Conservation (phyloP, 2,888 invertebrate genomes). For the Mesorhabditis spiculigera region DNA sequence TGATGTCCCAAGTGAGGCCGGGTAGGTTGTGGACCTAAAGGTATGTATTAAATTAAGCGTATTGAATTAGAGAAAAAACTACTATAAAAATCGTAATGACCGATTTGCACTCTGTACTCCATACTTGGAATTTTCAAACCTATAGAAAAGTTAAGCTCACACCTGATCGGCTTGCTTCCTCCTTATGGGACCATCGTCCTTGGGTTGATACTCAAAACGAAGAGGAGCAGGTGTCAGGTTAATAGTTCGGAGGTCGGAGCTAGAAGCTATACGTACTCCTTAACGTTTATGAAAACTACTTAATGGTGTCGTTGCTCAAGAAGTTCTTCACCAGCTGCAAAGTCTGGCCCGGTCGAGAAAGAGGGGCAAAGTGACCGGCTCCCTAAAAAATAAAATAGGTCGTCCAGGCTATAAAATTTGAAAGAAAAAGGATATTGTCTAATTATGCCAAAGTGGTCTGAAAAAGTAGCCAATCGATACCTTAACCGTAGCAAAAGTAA, state of each 20-base stretch:
- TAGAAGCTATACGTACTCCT: neutral
- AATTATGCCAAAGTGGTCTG: neutral
- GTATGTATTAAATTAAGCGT: neutral
- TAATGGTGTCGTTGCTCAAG: constrained; percentile 6
- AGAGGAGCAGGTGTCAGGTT: neutral
- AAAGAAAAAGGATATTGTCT: neutral
- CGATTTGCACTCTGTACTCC: too few relatives aligned
- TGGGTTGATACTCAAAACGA: neutral
- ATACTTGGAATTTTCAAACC: too few relatives aligned
- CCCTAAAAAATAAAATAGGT: constrained; percentile 21
- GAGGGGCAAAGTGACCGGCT: constrained; percentile 30
- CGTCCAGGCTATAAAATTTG: too few relatives aligned
- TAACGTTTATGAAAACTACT: neutral
- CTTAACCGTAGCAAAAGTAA: neutral
- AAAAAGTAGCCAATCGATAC: neutral
- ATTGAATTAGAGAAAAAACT: neutral
- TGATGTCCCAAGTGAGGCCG: constrained; percentile 31
- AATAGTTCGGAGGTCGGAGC: neutral
- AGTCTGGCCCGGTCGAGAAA: constrained; percentile 25
- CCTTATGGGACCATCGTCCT: neutral
- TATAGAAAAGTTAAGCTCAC: too few relatives aligned
- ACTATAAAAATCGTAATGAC: too few relatives aligned
- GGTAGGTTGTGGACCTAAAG: constrained; percentile 23
- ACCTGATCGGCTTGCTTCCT: neutral
- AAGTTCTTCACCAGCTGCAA: constrained; percentile 31